Evolutionary conservation across 2,113 vertebrate genomes (phyloP).

Genomic region (Morone chrysops): DNA sequence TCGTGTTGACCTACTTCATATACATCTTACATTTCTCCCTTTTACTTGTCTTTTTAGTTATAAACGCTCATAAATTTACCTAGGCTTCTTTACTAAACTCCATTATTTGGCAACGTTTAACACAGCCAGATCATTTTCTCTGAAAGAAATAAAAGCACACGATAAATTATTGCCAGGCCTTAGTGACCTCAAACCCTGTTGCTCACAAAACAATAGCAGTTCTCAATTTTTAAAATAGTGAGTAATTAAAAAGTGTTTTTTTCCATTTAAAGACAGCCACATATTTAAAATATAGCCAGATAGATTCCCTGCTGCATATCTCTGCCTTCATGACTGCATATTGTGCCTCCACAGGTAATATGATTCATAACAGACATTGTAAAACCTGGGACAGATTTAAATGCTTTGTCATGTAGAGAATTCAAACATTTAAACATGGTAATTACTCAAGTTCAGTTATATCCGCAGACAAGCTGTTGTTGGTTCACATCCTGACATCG

Average conservation of each 20-base stretch:
- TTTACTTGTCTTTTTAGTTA: no score
- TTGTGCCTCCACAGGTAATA: background rate
- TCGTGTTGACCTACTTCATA: no score
- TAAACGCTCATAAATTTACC: no score
- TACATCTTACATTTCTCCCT: no score
- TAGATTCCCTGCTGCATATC: background rate
- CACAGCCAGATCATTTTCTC: background rate
- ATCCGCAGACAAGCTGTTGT: conserved; percentile 10
- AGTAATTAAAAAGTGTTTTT: background rate
- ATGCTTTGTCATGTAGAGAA: background rate
- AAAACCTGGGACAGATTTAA: background rate
- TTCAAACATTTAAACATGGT: background rate
- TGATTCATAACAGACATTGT: no score
- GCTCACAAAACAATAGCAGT: background rate
- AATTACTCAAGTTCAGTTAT: conserved; percentile 4
- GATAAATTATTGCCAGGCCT: background rate
- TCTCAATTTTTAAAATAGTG: background rate
- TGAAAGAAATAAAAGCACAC: background rate
- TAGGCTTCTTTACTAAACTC: background rate
- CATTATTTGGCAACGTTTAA: background rate
- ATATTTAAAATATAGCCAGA: background rate
- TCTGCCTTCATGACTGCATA: background rate
- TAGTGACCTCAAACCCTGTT: background rate
- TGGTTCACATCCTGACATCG: conserved; percentile 2
- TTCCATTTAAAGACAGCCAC: background rate